Evolutionary conservation across 2,797 vertebrate genomes (phyloP), one percentile per base, ranked within the genome.

Genomic region (Pseudochaenichthys georgianus): DNA sequence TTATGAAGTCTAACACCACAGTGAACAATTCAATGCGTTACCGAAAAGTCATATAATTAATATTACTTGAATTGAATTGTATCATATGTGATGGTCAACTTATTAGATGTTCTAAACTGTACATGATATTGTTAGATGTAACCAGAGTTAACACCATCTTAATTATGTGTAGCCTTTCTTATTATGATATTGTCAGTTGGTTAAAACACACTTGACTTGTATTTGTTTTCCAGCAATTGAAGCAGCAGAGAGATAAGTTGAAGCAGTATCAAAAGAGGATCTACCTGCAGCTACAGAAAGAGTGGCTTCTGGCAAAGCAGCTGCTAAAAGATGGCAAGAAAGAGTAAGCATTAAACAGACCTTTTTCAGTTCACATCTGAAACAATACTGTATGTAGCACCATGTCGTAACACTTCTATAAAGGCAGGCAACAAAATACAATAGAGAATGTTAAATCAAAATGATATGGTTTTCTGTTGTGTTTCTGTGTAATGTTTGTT

Each of bases 231-330:
- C 80, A 98, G 98, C 97, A 97, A 96, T 78, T 99, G 91, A 99
- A 99, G 89, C 97, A 98, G 92, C 97, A 98, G 89, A 91, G 97
- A 78, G 97, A 99, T 92, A 96, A 96, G 64, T 94, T 99, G 83
- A 96, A 87, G 89, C 97, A 97, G 88, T 98, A 97, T 85, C 96
- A 97, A 88, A 96, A 94, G 92, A 95, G 92, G 87, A 86, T 98
- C 83, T 85, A 84, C 0, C 77, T 95, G 34, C 96, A 95, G 50
- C 91, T 97, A 91, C 96, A 97, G 71, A 92, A 94, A 38, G 97
- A 99, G 90, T 88, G 95, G 10, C 87, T 80, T 5, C 55, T 99
- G 69, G 97, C 97, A 69, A 89, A 95, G 82, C 96, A 96, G 90
- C 84, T 98, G 86, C 90, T 98, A 9, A 93, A 91, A 42, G 95